A percentile compares a stretch with the other conserved stretches of the same genome.
phyloP scores from a whole-genome alignment of 2,113 vertebrate species.

The Menidia beryllina region DNA sequence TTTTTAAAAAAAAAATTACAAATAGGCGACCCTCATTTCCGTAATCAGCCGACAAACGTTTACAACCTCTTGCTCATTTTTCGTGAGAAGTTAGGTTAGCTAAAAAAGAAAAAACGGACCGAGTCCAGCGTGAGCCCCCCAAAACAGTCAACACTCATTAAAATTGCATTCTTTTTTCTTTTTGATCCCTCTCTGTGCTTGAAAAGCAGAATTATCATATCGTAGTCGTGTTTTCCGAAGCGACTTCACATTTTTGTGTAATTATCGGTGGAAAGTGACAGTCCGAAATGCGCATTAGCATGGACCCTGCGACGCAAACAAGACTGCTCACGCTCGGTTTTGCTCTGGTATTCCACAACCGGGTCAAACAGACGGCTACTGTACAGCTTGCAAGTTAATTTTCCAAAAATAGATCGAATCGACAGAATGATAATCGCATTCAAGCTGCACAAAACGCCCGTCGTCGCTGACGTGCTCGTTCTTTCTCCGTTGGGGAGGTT shows the following conservation, averaged over 20 bases:
- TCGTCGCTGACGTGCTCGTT: conserved; percentile 67
- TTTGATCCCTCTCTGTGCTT: no score
- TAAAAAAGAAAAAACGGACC: neutral
- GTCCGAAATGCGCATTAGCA: conserved; percentile 36
- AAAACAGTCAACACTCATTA: no score
- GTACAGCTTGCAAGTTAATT: conserved; percentile 53
- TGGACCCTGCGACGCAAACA: conserved; percentile 19
- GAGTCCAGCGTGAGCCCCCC: neutral
- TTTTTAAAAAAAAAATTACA: no score
- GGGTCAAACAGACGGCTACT: conserved; percentile 16
- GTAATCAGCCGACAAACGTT: no score
- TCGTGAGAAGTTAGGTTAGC: neutral
- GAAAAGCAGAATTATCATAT: no score
- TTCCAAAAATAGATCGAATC: conserved; percentile 78
- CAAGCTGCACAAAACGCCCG: conserved; percentile 67
- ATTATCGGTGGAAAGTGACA: neutral
- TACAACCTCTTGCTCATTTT: neutral
- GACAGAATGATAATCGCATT: conserved; percentile 68
- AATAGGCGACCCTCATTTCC: neutral
- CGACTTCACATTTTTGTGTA: neutral
- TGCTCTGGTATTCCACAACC: neutral
- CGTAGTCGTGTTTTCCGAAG: neutral
- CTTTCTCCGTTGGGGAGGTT: conserved; percentile 64
- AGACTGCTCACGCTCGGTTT: conserved; percentile 7
- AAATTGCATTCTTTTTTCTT: neutral